Conservation (phyloP, 2,113 vertebrate species). For the Myotis brandtii region DNA sequence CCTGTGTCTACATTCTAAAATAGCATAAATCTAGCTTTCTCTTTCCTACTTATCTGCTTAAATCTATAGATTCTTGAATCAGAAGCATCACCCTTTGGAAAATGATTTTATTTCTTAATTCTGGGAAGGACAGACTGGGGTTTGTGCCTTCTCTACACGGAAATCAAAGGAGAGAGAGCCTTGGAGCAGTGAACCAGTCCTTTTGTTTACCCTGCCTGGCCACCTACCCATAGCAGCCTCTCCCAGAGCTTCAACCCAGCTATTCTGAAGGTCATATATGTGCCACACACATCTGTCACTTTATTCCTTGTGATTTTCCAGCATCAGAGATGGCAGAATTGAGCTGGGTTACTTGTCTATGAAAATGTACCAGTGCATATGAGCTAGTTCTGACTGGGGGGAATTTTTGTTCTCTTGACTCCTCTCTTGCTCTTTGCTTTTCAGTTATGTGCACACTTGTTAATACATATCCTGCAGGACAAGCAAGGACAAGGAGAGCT, state of each 20-base stretch:
- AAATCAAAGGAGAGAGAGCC: slow-evolving; percentile 29
- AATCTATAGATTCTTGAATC: neutral
- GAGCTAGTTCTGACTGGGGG: neutral
- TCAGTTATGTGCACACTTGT: neutral
- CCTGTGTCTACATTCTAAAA: neutral
- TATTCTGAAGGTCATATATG: slow-evolving; percentile 77
- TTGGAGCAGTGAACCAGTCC: slow-evolving; percentile 23
- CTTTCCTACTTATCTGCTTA: neutral
- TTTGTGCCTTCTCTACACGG: slow-evolving; percentile 59
- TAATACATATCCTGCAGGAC: neutral
- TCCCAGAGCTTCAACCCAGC: slow-evolving; percentile 56
- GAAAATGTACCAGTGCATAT: neutral
- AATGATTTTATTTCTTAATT: slow-evolving; percentile 71
- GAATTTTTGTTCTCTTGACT: neutral
- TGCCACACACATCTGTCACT: slow-evolving; percentile 74
- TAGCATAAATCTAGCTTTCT: neutral
- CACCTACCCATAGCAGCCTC: slow-evolving; percentile 65
- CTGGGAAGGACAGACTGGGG: slow-evolving; percentile 72
- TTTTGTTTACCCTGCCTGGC: slow-evolving; percentile 64
- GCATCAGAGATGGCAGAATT: slow-evolving; percentile 50
- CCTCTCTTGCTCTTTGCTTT: neutral
- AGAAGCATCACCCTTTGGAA: neutral
- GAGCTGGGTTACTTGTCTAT: neutral
- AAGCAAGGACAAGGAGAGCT: neutral
- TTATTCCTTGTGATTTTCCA: slow-evolving; percentile 64